Percentiles rank a stretch among this genome's conserved stretches.
Evolutionary conservation across 2,113 vertebrate species (phyloP).

Genomic region (Corvus moneduloides): DNA sequence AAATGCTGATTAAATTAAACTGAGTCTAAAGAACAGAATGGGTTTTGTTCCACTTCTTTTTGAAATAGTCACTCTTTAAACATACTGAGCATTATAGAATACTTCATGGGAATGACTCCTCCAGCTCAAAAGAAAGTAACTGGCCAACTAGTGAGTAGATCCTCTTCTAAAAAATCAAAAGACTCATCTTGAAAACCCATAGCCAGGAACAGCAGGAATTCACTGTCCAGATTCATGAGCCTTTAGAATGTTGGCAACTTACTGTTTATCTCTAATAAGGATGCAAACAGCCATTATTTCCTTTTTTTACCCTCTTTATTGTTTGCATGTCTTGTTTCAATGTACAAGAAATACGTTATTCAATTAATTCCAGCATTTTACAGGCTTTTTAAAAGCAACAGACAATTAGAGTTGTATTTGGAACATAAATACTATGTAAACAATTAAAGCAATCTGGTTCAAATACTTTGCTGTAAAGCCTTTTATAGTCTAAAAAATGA

Average conservation of each 20-base stretch:
- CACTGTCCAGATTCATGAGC: not conserved
- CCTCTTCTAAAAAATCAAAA: not conserved
- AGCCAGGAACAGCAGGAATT: not conserved
- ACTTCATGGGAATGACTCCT: not conserved
- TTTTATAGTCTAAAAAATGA: not conserved
- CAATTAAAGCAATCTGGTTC: not conserved
- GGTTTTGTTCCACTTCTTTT: accelerated
- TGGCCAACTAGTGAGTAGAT: not conserved
- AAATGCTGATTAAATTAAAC: not conserved
- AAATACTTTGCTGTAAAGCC: not conserved
- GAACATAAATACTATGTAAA: not conserved
- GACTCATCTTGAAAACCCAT: not conserved
- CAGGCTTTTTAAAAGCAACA: not conserved
- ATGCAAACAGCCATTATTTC: not conserved
- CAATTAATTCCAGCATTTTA: not conserved
- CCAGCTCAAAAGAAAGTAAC: not conserved
- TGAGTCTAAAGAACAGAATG: not conserved
- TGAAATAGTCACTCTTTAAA: not conserved
- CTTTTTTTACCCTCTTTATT: not conserved
- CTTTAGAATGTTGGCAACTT: not conserved
- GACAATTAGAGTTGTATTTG: not conserved
- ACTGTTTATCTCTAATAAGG: not conserved
- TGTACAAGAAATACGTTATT: not conserved
- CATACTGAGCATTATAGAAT: not conserved
- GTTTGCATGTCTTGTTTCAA: not conserved